phyloP scores from a whole-genome alignment of 2,888 invertebrate genomes.

The Torymus aiolomorphi region DNA sequence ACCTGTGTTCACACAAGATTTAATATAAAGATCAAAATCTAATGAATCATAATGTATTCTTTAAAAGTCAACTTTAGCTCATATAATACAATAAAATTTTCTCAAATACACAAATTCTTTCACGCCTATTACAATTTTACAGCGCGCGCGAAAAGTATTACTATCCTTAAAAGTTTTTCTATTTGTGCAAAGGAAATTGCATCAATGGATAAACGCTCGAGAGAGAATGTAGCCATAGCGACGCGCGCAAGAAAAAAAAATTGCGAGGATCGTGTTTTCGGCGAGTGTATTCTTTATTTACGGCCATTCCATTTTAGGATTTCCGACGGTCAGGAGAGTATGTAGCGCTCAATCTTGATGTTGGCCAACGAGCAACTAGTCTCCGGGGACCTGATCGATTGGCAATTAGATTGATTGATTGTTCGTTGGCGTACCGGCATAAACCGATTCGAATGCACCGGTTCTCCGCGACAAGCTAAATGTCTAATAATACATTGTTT shows the following conservation, averaged over 20 bases:
- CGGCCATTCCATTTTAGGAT: slow-evolving; percentile 29
- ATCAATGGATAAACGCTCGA: slow-evolving; percentile 11
- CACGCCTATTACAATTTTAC: too few relatives aligned
- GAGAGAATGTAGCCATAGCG: background rate
- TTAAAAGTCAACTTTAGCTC: too few relatives aligned
- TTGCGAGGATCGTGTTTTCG: slow-evolving; percentile 20
- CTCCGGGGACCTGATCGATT: slow-evolving; percentile 48
- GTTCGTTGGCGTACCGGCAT: slow-evolving; percentile 18
- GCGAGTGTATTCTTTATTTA: slow-evolving; percentile 37
- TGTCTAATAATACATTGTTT: slow-evolving; percentile 48
- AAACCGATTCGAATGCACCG: slow-evolving; percentile 42
- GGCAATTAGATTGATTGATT: slow-evolving; percentile 57
- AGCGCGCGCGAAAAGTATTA: too few relatives aligned
- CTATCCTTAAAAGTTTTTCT: too few relatives aligned
- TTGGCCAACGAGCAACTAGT: slow-evolving; percentile 48
- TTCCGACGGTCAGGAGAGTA: slow-evolving; percentile 19
- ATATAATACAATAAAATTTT: too few relatives aligned
- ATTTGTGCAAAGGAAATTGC: slow-evolving; percentile 12
- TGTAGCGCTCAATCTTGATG: slow-evolving; percentile 28
- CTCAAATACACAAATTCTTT: too few relatives aligned
- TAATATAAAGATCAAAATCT: too few relatives aligned
- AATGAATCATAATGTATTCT: too few relatives aligned
- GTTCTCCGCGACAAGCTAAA: slow-evolving; percentile 18
- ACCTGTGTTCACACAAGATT: too few relatives aligned
- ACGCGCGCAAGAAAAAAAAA: background rate